Percentiles rank a stretch among this genome's conserved stretches.
These are phyloP conservation scores for Nerophis lumbriciformis DNA, from an alignment of 2,113 vertebrate genomes.

Conservation along the genomic window DNA sequence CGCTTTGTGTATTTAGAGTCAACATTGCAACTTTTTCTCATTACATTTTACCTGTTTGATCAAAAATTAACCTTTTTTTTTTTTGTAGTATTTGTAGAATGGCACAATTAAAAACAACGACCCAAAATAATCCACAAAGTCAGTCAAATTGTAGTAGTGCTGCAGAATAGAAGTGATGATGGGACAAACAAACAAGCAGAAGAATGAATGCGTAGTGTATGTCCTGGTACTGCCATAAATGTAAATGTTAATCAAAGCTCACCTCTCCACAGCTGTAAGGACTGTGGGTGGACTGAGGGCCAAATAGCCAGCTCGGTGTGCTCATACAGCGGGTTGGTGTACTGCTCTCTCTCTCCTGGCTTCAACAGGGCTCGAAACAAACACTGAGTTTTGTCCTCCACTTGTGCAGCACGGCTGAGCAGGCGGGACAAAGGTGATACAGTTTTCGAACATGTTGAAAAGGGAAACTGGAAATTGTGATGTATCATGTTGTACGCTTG, in stretches of 20 bases:
- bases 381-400: constrained; percentile 77
- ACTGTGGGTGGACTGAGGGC: constrained; percentile 84
- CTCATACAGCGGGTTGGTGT: constrained; percentile 74
- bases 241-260: background rate
- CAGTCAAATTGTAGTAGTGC: no score
- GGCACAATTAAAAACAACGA: no score
- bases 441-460: no score
- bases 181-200: no score
- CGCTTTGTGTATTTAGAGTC: no score
- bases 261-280: constrained; percentile 83
- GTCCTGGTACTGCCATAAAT: background rate
- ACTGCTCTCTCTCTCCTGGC: constrained; percentile 46
- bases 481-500: background rate
- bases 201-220: no score
- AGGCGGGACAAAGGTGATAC: background rate
- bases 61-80: no score
- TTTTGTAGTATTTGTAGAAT: no score
- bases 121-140: no score
- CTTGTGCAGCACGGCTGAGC: constrained; percentile 68
- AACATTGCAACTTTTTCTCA: no score
- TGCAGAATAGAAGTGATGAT: no score
- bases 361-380: constrained; percentile 76
- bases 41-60: no score
- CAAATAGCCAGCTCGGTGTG: constrained; percentile 75
- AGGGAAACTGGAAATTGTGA: background rate